phyloP scores from a whole-genome alignment of 1,140 invertebrate species.

The Aplysia californica region DNA sequence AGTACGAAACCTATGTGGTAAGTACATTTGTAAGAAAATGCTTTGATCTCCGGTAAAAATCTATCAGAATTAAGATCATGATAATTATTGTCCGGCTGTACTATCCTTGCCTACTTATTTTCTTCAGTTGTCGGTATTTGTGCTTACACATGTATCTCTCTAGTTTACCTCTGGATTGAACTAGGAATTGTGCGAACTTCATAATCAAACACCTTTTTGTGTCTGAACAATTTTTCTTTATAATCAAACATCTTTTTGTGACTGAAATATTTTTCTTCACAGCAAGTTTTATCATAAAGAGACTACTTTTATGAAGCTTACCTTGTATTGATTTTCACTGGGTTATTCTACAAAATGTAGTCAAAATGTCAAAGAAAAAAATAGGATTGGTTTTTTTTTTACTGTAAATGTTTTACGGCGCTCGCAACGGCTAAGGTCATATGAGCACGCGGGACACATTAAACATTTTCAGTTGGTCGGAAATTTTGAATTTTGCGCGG shows the following conservation, averaged over 20 bases:
- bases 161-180: too few relatives aligned
- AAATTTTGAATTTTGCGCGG: too few relatives aligned
- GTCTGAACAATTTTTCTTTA: background rate
- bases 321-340: background rate
- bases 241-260: background rate
- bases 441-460: too few relatives aligned
- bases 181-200: background rate
- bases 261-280: background rate
- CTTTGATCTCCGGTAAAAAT: background rate
- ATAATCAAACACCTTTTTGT: background rate
- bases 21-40: slow-evolving; percentile 26
- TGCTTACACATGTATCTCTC: background rate
- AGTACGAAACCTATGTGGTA: slow-evolving; percentile 66
- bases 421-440: too few relatives aligned
- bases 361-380: too few relatives aligned
- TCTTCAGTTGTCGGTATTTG: background rate
- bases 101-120: background rate
- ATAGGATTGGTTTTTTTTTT: too few relatives aligned
- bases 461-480: too few relatives aligned
- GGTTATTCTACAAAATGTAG: background rate
- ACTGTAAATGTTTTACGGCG: too few relatives aligned
- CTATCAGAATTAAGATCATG: background rate
- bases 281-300: background rate
- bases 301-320: background rate
- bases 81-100: background rate